phyloP scores from a whole-genome alignment of 2,797 vertebrate genomes.

The Synaphobranchus kaupii region DNA sequence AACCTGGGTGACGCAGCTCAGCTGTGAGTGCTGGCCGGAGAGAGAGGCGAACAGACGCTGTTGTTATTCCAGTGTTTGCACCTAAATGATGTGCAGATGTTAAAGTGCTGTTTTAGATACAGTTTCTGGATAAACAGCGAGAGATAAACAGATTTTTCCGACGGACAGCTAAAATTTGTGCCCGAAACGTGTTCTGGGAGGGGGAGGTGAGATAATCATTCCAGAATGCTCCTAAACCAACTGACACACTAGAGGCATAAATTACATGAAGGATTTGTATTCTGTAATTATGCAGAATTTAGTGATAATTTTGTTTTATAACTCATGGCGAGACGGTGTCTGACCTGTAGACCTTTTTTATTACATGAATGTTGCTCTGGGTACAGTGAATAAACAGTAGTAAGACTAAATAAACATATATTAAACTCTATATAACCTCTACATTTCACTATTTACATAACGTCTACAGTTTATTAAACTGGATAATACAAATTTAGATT shows the following conservation, averaged over 20 bases:
- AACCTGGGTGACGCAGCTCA: constrained; percentile 71
- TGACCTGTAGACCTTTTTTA: background rate
- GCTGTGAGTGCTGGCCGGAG: constrained; percentile 69
- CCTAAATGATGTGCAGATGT: constrained; percentile 77
- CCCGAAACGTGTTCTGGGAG: background rate
- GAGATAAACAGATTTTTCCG: constrained; percentile 57
- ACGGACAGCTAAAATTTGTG: constrained; percentile 26
- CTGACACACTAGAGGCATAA: background rate
- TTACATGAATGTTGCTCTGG: background rate
- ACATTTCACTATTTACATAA: background rate
- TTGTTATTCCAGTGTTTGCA: constrained; percentile 71
- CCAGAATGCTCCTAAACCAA: constrained; percentile 2
- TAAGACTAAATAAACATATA: background rate
- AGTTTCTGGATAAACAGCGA: constrained; percentile 62
- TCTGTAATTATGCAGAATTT: constrained; percentile 9
- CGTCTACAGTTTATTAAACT: background rate
- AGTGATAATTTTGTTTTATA: constrained; percentile 6
- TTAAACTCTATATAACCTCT: background rate
- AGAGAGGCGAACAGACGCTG: constrained; percentile 56
- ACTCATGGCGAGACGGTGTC: background rate
- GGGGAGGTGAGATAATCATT: constrained; percentile 7
- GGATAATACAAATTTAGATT: background rate
- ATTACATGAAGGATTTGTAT: background rate
- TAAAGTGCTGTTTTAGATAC: constrained; percentile 71
- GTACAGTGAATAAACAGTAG: background rate